Evolutionary conservation across 2,888 invertebrate species (phyloP), one percentile per base, ranked within the genome.

Genomic region (Lepidocyrtoides sp.): DNA sequence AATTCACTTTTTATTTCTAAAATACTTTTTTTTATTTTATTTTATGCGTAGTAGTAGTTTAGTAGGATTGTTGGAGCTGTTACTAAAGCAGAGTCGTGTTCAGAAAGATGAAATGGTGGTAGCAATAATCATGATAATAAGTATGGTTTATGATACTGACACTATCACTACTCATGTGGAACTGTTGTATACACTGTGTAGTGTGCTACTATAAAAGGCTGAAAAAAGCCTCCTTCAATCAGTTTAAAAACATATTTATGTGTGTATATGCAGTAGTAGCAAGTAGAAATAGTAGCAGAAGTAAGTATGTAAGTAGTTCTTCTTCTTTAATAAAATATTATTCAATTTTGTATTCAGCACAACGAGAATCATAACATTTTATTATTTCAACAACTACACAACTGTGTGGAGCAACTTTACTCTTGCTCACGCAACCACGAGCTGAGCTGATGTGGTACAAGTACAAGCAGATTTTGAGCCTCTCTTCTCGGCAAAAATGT

Each of bases 391-490:
- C 20, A 44, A 72, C 10, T 41, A 69, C n/a, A 36, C 2, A 26
- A 51, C 29, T 72, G 44, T 75, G 51, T 77, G 77, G 77, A 77
- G 77, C 77, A 77, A 77, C 77, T 77, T 77, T 75, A 54, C 85
- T 86, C 85, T 57, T 75, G 85, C 85, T 86, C 85, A 86, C 85
- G 85, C 85, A 86, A 86, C 85, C 85, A 86, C 85, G 75, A 86
- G 85, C 72, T 75, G 85, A 54, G 75, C 36, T 60, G 69, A 72
- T 83, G 83, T 72, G 72, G 72, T 54, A 60, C 60, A 20, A 86
- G 57, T 63, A 82, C 85, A 60, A 36, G 69, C n/a, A 32, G 72
- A 41, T 32, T 75, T 86, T 82, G 63, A 82, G 82, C 44, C 23
- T 44, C 44, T 72, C 72, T 20, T 44, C 72, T 41, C 41, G 41